These are phyloP conservation scores for Scyliorhinus canicula DNA, from an alignment of 2,797 vertebrate species.

Conservation along the genomic window DNA sequence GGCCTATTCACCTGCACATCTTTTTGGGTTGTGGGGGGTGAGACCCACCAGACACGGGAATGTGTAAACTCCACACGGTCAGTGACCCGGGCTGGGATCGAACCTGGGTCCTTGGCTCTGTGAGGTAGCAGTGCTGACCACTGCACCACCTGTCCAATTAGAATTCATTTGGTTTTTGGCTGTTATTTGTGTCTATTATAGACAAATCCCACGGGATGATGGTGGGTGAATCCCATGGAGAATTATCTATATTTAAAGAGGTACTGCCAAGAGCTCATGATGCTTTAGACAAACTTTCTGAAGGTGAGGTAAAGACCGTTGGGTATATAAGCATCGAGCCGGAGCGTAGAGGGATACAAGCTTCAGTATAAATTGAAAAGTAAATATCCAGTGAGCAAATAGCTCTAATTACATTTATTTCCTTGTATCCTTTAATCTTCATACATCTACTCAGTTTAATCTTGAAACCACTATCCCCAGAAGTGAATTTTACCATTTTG, in stretches of 20 bases:
- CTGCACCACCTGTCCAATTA: not conserved
- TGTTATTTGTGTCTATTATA: not conserved
- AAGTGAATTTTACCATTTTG: not conserved
- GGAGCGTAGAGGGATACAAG: not conserved
- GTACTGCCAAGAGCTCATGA: not conserved
- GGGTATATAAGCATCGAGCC: not conserved
- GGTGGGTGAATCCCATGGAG: not conserved
- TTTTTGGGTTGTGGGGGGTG: too few species aligned
- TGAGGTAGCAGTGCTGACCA: too few species aligned
- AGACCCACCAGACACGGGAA: too few species aligned
- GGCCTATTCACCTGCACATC: too few species aligned
- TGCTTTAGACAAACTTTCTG: not conserved
- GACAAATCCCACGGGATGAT: not conserved
- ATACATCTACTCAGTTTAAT: not conserved
- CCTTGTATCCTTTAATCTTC: not conserved
- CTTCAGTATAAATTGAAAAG: too few species aligned
- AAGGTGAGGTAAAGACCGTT: not conserved
- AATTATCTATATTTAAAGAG: not conserved
- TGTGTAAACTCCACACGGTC: too few species aligned
- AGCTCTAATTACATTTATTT: not conserved
- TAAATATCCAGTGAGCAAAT: not conserved
- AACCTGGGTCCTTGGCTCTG: too few species aligned
- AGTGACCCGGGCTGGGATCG: too few species aligned
- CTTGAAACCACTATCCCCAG: not conserved
- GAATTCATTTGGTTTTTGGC: not conserved